Evolutionary conservation across 2,888 invertebrate genomes (phyloP).

Genomic region (Lasioglossum lativentre): DNA sequence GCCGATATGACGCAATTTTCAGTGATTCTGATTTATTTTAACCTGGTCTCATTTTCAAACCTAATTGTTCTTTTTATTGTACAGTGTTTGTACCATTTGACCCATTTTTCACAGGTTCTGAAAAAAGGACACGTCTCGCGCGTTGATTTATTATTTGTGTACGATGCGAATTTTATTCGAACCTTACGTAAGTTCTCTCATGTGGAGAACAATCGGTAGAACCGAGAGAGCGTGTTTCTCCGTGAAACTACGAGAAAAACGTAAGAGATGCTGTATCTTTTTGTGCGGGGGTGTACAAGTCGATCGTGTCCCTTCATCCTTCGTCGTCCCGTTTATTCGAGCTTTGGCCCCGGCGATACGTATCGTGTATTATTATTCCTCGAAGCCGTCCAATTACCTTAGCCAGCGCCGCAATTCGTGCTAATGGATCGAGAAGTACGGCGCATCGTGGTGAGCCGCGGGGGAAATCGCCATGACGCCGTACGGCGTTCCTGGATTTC

Average conservation of each 20-base stretch:
- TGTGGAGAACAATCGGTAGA: too few relatives aligned
- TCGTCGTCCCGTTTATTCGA: constrained; percentile 46
- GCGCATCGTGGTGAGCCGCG: constrained; percentile 62
- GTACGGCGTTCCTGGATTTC: constrained; percentile 75
- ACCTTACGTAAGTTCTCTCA: neutral
- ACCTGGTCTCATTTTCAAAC: too few relatives aligned
- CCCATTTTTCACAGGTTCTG: too few relatives aligned
- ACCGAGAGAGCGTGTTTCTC: too few relatives aligned
- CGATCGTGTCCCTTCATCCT: constrained; percentile 49
- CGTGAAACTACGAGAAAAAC: neutral
- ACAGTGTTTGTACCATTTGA: too few relatives aligned
- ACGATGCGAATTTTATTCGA: neutral
- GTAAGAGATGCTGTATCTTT: neutral
- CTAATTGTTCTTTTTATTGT: too few relatives aligned
- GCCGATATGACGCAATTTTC: too few relatives aligned
- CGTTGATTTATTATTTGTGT: neutral
- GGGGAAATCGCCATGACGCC: constrained; percentile 69
- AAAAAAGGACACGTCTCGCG: too few relatives aligned
- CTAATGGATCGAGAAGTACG: constrained; percentile 73
- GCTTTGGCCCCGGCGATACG: constrained; percentile 54
- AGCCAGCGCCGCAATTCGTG: constrained; percentile 69
- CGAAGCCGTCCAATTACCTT: constrained; percentile 73
- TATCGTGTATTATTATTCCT: constrained; percentile 72
- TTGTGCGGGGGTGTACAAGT: constrained; percentile 42
- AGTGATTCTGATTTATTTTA: too few relatives aligned